These are phyloP conservation scores for Pachyseris speciosa DNA, from an alignment of 64 coral and sea anemone genomes.

Conservation along the genomic window DNA sequence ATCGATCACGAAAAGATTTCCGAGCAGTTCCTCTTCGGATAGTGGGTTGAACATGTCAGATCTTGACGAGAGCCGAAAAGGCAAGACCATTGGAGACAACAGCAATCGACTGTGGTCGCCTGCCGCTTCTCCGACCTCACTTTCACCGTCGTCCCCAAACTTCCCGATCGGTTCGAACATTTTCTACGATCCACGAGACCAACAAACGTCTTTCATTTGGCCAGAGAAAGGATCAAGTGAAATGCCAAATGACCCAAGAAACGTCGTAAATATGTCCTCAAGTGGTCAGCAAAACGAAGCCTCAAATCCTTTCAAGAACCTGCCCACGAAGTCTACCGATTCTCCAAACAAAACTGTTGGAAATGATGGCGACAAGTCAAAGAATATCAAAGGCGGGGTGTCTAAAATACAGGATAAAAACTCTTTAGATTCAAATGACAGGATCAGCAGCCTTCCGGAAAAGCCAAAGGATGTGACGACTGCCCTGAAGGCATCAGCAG, in stretches of 20 bases:
- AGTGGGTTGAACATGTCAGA: constrained; percentile 33
- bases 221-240: not conserved
- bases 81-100: not conserved
- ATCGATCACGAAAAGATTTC: not conserved
- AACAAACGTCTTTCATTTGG: not conserved
- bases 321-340: not conserved
- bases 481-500: not conserved
- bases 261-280: not conserved
- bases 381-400: not conserved
- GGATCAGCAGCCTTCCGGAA: not conserved
- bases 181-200: constrained; percentile 27
- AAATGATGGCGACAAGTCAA: constrained; percentile 4
- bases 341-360: not conserved
- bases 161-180: not conserved
- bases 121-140: not conserved
- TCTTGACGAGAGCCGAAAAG: not conserved
- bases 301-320: not conserved
- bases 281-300: not conserved
- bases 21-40: constrained; percentile 14
- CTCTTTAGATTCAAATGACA: not conserved
- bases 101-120: not conserved
- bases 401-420: not conserved
- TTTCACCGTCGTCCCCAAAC: constrained; percentile 14
- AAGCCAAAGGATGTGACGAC: not conserved
- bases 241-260: not conserved